Base-by-base conservation (phyloP, 1,140 invertebrate species). In the Bombus balteatus region DNA sequence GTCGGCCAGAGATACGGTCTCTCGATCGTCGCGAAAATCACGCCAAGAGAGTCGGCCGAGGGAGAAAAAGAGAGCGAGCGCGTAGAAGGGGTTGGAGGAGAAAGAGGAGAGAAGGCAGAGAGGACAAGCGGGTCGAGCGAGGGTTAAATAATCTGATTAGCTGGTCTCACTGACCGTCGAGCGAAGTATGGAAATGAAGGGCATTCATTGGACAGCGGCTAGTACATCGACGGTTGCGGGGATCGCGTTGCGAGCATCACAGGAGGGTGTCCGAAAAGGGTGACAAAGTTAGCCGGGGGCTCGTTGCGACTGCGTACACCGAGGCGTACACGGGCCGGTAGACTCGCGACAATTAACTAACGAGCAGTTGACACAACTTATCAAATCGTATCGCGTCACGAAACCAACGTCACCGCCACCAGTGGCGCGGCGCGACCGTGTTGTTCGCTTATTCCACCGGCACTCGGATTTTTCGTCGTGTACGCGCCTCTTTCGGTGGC, bases 281-380 rank as follows among this genome's bases (percentile, higher is more conserved):
- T 89, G 92, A 87, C 81, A 81, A 81, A 86, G 85, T 76, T 82
- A 72, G n/a, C 68, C 34, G 57, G 84, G 59, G 81, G 82, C 43
- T 86, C 68, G 87, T 82, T 84, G 85, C 87, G 91, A 86, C 92
- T 91, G 90, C 92, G 91, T 92, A 88, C 32, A 88, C 15, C 37
- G 39, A 8, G 39, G 39, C 43, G 43, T 68, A 70, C 72, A 25
- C 77, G 78, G 86, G 82, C 72, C 77, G 70, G 66, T 68, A 57
- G 62, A 76, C 66, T 76, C 72, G 73, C 92, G 91, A 94, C 93
- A 95, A 95, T 95, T 95, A 95, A 94, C 94, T 95, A 95, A 95
- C 94, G 94, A 95, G 93, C 94, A 93, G 94, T 95, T 95, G 94
- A 95, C 94, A 95, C 92, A 94, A 95, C 94, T 95, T 95, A 94